Percentiles rank a stretch among this genome's conserved stretches.
These are phyloP conservation scores for Sesia bembeciformis DNA, from an alignment of 2,888 invertebrate species.

Conservation along the genomic window DNA sequence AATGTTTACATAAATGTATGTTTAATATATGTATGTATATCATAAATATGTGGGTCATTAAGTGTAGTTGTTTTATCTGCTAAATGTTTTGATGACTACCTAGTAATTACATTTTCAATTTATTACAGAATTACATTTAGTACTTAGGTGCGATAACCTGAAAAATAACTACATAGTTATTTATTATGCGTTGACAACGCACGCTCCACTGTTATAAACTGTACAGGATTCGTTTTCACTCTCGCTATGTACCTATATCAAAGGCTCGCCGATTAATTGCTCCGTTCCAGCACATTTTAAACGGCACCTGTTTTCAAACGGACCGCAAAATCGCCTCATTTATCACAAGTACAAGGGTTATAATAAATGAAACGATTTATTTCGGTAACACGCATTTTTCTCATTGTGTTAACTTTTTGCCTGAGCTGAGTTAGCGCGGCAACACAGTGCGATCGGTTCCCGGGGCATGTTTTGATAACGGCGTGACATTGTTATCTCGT, in stretches of 20 bases:
- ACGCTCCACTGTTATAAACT: too few species aligned
- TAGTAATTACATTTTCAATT: too few species aligned
- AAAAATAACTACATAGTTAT: too few species aligned
- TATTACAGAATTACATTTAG: too few species aligned
- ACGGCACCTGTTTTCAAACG: conserved; percentile 24
- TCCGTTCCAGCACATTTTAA: conserved; percentile 5
- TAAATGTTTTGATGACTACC: too few species aligned
- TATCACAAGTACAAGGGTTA: conserved; percentile 12
- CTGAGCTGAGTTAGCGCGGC: conserved; percentile 38
- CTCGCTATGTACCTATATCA: conserved; percentile 4
- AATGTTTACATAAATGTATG: too few species aligned
- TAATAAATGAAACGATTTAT: conserved; percentile 53
- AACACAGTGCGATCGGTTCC: conserved; percentile 64
- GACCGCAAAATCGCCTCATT: conserved; percentile 2
- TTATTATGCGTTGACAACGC: too few species aligned
- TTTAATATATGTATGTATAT: too few species aligned
- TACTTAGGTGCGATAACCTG: too few species aligned
- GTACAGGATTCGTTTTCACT: background rate
- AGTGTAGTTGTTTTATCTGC: too few species aligned
- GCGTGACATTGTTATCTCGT: conserved; percentile 66
- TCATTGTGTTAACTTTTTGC: conserved; percentile 58
- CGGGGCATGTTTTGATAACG: conserved; percentile 68
- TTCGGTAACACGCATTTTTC: conserved; percentile 42
- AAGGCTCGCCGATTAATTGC: conserved; percentile 10
- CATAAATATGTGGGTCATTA: too few species aligned